phyloP scores from a whole-genome alignment of 2,113 vertebrate genomes.

The Potamarius usumacintae region DNA sequence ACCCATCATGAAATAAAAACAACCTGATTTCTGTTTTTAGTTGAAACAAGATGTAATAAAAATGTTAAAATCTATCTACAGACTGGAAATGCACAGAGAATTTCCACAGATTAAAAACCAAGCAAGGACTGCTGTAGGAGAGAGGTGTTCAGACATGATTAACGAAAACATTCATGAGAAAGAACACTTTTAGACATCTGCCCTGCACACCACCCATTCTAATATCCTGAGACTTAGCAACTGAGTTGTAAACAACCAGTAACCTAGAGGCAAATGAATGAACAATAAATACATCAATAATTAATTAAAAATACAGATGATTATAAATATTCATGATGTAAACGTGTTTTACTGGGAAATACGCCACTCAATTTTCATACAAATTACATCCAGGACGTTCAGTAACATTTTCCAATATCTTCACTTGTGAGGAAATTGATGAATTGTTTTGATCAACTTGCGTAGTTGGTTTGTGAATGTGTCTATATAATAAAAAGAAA shows the following conservation, averaged over 20 bases:
- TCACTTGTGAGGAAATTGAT: too few relatives aligned
- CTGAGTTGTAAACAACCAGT: neutral
- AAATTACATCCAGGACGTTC: too few relatives aligned
- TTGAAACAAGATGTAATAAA: neutral
- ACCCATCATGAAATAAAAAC: neutral
- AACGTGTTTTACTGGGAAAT: too few relatives aligned
- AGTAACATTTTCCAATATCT: too few relatives aligned
- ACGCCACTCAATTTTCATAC: too few relatives aligned
- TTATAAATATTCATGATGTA: too few relatives aligned
- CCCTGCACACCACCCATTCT: neutral
- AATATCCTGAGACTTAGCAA: neutral
- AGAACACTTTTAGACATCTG: neutral
- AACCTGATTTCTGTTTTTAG: neutral
- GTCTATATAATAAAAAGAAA: too few relatives aligned
- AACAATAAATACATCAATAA: neutral
- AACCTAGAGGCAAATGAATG: neutral
- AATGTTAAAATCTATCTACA: neutral
- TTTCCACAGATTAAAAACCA: neutral
- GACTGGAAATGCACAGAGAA: neutral
- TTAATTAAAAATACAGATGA: neutral
- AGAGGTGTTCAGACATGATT: neutral
- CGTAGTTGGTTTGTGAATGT: too few relatives aligned
- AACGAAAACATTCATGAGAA: slow-evolving; percentile 3
- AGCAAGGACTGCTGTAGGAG: neutral
- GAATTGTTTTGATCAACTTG: too few relatives aligned